These are phyloP conservation scores for Cheilosia soror DNA, from an alignment of 2,888 invertebrate genomes.

Conservation along the genomic window DNA sequence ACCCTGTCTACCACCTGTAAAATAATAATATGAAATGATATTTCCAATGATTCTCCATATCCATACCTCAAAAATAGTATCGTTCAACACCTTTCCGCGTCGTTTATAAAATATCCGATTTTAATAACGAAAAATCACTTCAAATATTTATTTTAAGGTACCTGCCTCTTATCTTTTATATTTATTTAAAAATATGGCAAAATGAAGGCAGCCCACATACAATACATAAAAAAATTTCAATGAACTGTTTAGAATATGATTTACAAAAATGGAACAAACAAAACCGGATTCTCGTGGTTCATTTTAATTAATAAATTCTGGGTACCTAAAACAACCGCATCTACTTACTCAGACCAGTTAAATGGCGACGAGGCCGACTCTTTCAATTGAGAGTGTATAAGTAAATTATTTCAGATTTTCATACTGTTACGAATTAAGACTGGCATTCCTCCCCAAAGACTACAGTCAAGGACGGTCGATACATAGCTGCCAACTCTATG, in stretches of 20 bases:
- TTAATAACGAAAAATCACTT: background rate
- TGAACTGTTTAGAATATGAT: background rate
- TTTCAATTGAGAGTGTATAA: background rate
- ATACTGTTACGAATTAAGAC: slow-evolving; percentile 52
- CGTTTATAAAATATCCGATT: no score
- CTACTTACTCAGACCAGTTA: background rate
- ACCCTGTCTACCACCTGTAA: no score
- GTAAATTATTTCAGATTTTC: slow-evolving; percentile 29
- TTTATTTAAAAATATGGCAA: background rate
- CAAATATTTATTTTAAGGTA: background rate
- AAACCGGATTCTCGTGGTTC: background rate
- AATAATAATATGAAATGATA: no score
- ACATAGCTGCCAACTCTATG: background rate
- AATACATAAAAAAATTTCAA: slow-evolving; percentile 11
- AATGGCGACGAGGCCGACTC: no score
- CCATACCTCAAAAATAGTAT: no score
- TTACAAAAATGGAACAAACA: slow-evolving; percentile 2
- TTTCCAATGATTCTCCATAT: no score
- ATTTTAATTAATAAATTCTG: background rate
- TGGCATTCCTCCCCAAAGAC: slow-evolving; percentile 33
- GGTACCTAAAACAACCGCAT: background rate
- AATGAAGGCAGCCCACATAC: background rate
- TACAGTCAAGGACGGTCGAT: slow-evolving; percentile 19
- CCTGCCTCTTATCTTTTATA: background rate
- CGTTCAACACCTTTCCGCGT: no score